Evolutionary conservation across 2,797 vertebrate genomes (phyloP), one percentile per base, ranked within the genome.

Genomic region (Antrozous pallidus): DNA sequence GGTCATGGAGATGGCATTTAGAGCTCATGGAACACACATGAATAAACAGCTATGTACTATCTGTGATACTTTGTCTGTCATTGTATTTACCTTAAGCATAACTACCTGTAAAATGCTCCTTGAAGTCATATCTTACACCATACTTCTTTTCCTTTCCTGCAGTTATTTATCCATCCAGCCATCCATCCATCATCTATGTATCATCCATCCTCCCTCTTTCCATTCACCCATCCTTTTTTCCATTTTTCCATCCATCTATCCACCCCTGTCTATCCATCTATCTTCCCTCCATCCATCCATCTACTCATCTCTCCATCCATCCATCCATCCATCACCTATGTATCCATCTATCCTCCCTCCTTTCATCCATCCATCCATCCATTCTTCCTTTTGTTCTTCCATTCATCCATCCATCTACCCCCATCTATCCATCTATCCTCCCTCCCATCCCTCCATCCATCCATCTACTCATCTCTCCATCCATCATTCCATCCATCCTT

Each of bases 1-100:
- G 8, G 75, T 31, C 26, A 61, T 22, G 56, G 31, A 3, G 0
- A 2, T 2, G 33, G n/a, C n/a, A 42, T 14, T 22, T 12, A 63
- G 47, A 70, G 24, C 80, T 38, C 61, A 6, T 5, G 73, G 42
- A 3, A 24, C n/a, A 33, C 28, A 86, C 65, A 5, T 1, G 80
- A 61, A 26, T 49, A 26, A 26, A 24, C 12, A 7, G 6, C 9
- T 24, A 8, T 0, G 0, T 16, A 36, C 20, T 81, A 1, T 38
- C 26, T 33, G 0, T 13, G 70, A 40, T 67, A 18, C 38, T 67
- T 83, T 63, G 26, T 42, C 38, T 33, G 18, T 78, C 26, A 22
- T 12, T 79, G 6, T 61, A 16, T 61, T 54, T 36, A 33, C 5
- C 36, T 71, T 33, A 73, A 22, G 16, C 7, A 47, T 24, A 49